phyloP scores from a whole-genome alignment of 1,140 invertebrate genomes.

The Pogonognathellus flavescens region DNA sequence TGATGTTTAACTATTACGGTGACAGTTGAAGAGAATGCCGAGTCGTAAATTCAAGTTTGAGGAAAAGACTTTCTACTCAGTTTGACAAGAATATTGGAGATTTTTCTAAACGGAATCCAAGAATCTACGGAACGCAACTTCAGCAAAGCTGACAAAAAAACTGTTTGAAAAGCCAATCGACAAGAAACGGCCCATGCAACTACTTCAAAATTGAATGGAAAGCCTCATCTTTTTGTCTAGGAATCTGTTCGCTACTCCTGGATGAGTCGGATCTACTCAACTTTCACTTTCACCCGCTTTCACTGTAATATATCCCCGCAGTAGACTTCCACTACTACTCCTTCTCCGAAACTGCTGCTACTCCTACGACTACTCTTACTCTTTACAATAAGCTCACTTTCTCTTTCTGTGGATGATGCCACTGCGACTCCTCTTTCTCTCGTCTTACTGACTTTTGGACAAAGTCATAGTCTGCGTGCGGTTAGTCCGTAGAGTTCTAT shows the following conservation, averaged over 20 bases:
- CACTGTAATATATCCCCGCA: background rate
- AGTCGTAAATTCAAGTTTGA: slow-evolving; percentile 50
- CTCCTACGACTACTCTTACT: background rate
- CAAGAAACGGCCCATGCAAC: slow-evolving; percentile 37
- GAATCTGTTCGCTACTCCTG: background rate
- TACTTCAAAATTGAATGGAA: slow-evolving; percentile 38
- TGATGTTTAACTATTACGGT: slow-evolving; percentile 37
- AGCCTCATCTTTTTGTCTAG: slow-evolving; percentile 42
- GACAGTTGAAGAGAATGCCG: slow-evolving; percentile 34
- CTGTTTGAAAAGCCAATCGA: slow-evolving; percentile 49
- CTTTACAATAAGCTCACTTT: background rate
- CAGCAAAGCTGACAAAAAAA: slow-evolving; percentile 48
- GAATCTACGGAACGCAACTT: slow-evolving; percentile 28
- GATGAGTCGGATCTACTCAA: slow-evolving; percentile 1
- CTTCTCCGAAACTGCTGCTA: background rate
- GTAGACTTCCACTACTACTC: slow-evolving; percentile 4
- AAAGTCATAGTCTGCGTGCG: background rate
- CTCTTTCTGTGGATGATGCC: background rate
- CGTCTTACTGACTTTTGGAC: background rate
- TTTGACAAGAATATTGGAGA: slow-evolving; percentile 46
- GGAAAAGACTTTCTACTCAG: slow-evolving; percentile 41
- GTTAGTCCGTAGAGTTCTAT: background rate
- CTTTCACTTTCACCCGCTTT: background rate
- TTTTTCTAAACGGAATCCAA: slow-evolving; percentile 37
- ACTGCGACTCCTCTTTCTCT: too few species aligned